phyloP scores from a whole-genome alignment of 2,888 invertebrate species.

The Drosophila rubida region DNA sequence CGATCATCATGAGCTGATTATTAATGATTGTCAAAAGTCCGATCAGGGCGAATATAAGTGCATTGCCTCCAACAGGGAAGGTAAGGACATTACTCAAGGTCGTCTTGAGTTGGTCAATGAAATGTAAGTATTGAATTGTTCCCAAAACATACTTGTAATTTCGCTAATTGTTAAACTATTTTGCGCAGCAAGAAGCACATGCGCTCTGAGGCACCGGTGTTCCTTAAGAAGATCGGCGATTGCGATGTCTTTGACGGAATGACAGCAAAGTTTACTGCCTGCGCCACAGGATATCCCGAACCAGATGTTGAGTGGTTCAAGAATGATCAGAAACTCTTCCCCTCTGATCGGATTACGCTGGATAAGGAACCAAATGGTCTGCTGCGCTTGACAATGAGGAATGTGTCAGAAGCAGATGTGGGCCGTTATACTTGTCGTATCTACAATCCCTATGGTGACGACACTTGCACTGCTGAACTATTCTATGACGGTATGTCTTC shows the following conservation, averaged over 20 bases:
- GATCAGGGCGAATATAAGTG: slow-evolving; percentile 92
- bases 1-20: slow-evolving; percentile 91
- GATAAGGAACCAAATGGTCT: slow-evolving; percentile 91
- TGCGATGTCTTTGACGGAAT: slow-evolving; percentile 94
- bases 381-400: slow-evolving; percentile 91
- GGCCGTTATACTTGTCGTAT: slow-evolving; percentile 94
- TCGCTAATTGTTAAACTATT: not conserved
- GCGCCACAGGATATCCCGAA: slow-evolving; percentile 93
- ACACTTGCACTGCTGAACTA: slow-evolving; percentile 91
- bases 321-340: slow-evolving; percentile 91
- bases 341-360: slow-evolving; percentile 92
- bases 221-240: slow-evolving; percentile 95
- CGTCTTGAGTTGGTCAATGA: slow-evolving; percentile 91
- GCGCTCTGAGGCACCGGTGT: slow-evolving; percentile 93
- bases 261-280: slow-evolving; percentile 97
- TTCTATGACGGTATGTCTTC: slow-evolving; percentile 90
- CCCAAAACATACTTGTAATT: not conserved
- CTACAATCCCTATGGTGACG: slow-evolving; percentile 94
- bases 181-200: slow-evolving; percentile 88
- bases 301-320: slow-evolving; percentile 95
- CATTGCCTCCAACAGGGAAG: slow-evolving; percentile 92
- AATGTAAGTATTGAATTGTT: slow-evolving; percentile 87
- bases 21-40: slow-evolving; percentile 88
- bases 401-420: slow-evolving; percentile 92
- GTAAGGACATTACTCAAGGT: slow-evolving; percentile 91